Evolutionary conservation across 2,797 vertebrate genomes (phyloP).

Genomic region (Enteromius trimaculatus): DNA sequence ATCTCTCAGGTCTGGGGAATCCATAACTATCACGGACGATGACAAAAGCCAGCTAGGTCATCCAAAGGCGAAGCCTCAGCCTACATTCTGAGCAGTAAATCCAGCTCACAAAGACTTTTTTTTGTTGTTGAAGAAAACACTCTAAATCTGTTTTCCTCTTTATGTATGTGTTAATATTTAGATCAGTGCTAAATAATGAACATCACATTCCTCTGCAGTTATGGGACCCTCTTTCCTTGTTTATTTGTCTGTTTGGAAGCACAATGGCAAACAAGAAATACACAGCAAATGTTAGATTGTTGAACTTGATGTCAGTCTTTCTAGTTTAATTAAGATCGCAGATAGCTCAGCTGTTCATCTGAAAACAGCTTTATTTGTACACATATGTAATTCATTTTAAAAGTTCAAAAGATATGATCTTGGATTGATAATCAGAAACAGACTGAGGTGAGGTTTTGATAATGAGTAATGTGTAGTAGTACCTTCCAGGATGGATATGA

Average conservation of each 20-base stretch:
- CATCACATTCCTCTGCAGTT: neutral
- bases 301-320: constrained; percentile 20
- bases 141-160: constrained; percentile 42
- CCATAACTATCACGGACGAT: constrained; percentile 60
- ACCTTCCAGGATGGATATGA: constrained; percentile 17
- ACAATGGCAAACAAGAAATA: constrained; percentile 5
- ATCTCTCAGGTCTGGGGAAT: constrained; percentile 55
- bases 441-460: neutral
- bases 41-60: constrained; percentile 53
- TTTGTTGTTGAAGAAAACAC: constrained; percentile 10
- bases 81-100: constrained; percentile 46
- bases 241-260: constrained; percentile 24
- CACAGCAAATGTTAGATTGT: constrained; percentile 6
- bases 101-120: constrained; percentile 31
- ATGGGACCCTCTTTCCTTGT: constrained; percentile 11
- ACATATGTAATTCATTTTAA: constrained; percentile 30
- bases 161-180: constrained; percentile 43
- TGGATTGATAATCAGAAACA: constrained; percentile 41
- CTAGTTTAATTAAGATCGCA: constrained; percentile 28
- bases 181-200: constrained; percentile 28
- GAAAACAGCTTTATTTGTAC: constrained; percentile 28
- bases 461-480: constrained; percentile 13
- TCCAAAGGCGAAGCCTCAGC: constrained; percentile 48
- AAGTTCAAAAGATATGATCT: constrained; percentile 41
- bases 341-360: constrained; percentile 6